Evolutionary conservation across 1,140 invertebrate species (phyloP), one percentile per base, ranked within the genome.

Genomic region (Papilio polyxenes): DNA sequence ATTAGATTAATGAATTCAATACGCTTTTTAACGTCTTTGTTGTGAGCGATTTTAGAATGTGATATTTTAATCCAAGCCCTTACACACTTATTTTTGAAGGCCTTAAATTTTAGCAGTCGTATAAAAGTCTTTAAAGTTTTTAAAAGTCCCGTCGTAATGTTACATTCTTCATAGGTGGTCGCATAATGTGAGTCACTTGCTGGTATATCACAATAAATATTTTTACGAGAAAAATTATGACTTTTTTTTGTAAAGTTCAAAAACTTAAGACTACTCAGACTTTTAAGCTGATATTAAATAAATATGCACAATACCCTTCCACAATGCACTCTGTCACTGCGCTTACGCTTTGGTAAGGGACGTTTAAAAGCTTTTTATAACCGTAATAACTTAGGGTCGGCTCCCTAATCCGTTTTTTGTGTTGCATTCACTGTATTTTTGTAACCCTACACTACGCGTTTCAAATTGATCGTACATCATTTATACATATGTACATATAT

Each of bases 331-430:
- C 31, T 72, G 65, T 40, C 65, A 72, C 23, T 72, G 65, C 65
- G 31, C 62, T 65, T 72, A 72, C 65, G 65, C 65, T 72, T 72
- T 72, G 31, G 31, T 37, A 72, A 72, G 65, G 65, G 20, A 69
- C 62, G 23, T 72, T 72, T 72, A 72, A 72, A 72, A 69, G 65
- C 13, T 40, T 72, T 72, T 65, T 65, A 65, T 40, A 72, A 72
- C 65, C 65, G 31, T 72, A 37, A 72, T 72, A 72, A 37, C 65
- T 72, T 72, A 72, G 65, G 65, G 65, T 72, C 65, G 65, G 65
- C 31, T 72, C 65, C 65, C 65, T 72, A 72, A 72, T 72, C 65
- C 31, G 65, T 72, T 72, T 72, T 72, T 72, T 72, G 65, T 72
- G 56, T n/a, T 59, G 23, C 23, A 15, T 72, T 37, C 62, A 65